These are phyloP conservation scores for Orientallactaga bullata DNA, from an alignment of 2,113 vertebrate genomes.

Conservation along the genomic window DNA sequence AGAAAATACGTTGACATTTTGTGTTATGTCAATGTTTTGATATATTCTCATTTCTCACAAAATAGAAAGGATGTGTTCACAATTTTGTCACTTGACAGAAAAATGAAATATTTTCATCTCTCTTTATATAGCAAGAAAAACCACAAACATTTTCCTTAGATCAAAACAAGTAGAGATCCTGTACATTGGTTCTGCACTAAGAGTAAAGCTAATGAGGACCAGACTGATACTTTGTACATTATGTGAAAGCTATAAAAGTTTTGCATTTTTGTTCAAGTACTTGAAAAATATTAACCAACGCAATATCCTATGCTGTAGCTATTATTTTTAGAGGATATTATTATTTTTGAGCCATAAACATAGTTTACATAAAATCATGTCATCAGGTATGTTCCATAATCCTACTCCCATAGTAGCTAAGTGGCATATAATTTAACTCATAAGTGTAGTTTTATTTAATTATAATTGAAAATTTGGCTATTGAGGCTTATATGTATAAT, in stretches of 20 bases:
- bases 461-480: neutral
- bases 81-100: slow-evolving; percentile 59
- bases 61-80: neutral
- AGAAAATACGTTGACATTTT: too few relatives aligned
- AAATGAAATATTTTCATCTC: slow-evolving; percentile 41
- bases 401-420: neutral
- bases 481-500: neutral
- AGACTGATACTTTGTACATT: slow-evolving; percentile 28
- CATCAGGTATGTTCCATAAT: neutral
- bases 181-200: neutral
- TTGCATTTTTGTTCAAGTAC: neutral
- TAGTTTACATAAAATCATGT: neutral
- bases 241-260: neutral
- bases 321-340: neutral
- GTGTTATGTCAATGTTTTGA: slow-evolving; percentile 38
- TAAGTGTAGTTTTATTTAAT: neutral
- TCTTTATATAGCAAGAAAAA: slow-evolving; percentile 36
- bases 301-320: neutral
- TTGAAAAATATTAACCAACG: neutral
- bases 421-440: neutral
- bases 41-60: slow-evolving; percentile 26
- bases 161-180: slow-evolving; percentile 17
- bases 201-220: slow-evolving; percentile 5
- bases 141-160: slow-evolving; percentile 15
- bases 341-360: neutral